Evolutionary conservation across 2,888 invertebrate species (phyloP).

Genomic region (Thyatira batis): DNA sequence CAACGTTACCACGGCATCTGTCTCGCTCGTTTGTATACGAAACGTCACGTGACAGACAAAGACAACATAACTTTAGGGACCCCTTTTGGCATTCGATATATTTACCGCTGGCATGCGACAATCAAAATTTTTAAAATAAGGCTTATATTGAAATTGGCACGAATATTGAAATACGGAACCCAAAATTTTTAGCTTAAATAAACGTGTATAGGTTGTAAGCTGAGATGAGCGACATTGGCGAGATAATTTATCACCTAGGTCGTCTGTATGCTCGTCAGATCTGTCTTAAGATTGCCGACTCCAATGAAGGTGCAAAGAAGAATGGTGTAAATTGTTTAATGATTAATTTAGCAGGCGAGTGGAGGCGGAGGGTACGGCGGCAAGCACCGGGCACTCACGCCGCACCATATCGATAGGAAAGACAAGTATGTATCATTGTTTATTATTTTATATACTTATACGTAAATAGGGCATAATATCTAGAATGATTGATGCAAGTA

Average conservation of each 20-base stretch:
- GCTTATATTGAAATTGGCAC: neutral
- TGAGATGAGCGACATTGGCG: neutral
- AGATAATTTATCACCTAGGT: neutral
- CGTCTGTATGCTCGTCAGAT: neutral
- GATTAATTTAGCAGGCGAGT: slow-evolving; percentile 19
- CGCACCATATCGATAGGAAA: slow-evolving; percentile 60
- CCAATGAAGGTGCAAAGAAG: neutral
- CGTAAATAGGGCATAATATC: no score
- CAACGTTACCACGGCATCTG: no score
- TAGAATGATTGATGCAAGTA: no score
- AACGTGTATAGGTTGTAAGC: neutral
- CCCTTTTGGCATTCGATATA: neutral
- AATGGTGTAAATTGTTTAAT: neutral
- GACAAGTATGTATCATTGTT: slow-evolving; percentile 40
- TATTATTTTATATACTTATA: neutral
- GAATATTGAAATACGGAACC: neutral
- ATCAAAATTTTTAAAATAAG: neutral
- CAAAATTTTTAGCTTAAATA: neutral
- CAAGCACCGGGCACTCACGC: slow-evolving; percentile 52
- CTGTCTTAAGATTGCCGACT: neutral
- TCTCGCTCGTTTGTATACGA: no score
- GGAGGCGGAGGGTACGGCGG: slow-evolving; percentile 30
- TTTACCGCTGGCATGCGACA: neutral
- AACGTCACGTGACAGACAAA: no score
- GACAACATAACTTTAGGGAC: neutral